Evolutionary conservation across 2,797 vertebrate genomes (phyloP).

Genomic region (Anguilla marmorata): DNA sequence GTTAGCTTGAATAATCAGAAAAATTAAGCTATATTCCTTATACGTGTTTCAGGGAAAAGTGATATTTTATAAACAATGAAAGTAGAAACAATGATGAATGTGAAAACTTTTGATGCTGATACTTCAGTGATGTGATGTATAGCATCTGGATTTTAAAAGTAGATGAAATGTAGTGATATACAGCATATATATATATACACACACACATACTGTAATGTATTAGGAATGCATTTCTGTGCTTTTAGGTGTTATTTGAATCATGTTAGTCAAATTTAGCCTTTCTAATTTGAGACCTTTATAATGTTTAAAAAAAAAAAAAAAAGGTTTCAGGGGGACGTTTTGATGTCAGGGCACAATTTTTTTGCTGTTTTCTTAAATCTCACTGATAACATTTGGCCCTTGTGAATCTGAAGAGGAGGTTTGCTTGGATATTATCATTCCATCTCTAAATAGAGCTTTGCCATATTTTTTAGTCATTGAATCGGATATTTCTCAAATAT

Average conservation of each 20-base stretch:
- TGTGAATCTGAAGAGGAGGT: conserved; percentile 31
- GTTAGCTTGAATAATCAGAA: conserved; percentile 68
- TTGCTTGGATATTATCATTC: conserved; percentile 22
- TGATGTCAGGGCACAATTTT: conserved; percentile 35
- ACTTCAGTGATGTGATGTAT: conserved; percentile 38
- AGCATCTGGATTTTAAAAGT: conserved; percentile 26
- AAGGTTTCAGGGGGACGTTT: conserved; percentile 29
- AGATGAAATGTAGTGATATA: conserved; percentile 27
- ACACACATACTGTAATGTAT: conserved; percentile 31
- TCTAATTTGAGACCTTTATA: conserved; percentile 40
- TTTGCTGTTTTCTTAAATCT: conserved; percentile 28
- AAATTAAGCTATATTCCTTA: conserved; percentile 41
- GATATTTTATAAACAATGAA: conserved; percentile 52
- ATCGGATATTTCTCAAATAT: conserved; percentile 36
- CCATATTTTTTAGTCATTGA: conserved; percentile 31
- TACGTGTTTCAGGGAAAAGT: conserved; percentile 74
- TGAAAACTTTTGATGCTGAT: conserved; percentile 47
- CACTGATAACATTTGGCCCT: conserved; percentile 43
- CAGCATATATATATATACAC: background rate
- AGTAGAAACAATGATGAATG: conserved; percentile 54
- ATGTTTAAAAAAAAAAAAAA: conserved; percentile 1
- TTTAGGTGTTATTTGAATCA: conserved; percentile 36
- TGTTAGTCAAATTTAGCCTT: conserved; percentile 42
- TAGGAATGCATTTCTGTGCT: conserved; percentile 31
- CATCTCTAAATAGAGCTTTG: conserved; percentile 37